Percentiles rank a stretch among this genome's conserved stretches.
These are phyloP conservation scores for Cyrtonyx montezumae DNA, from an alignment of 2,113 vertebrate genomes.

Conservation along the genomic window DNA sequence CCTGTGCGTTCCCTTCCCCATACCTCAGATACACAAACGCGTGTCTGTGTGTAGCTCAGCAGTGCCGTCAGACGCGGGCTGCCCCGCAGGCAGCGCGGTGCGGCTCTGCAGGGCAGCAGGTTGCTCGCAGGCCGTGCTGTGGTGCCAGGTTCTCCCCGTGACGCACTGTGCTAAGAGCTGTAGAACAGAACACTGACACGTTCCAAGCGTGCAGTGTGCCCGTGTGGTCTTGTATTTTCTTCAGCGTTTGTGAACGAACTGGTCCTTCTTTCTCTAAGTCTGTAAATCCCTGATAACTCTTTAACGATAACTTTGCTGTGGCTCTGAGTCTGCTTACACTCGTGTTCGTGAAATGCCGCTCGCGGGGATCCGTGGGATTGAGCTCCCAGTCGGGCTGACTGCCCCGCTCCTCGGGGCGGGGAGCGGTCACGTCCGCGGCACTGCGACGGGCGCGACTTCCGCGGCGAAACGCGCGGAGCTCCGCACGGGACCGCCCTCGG, in stretches of 20 bases:
- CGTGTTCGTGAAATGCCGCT: neutral
- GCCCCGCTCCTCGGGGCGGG: too few species aligned
- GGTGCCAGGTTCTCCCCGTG: too few species aligned
- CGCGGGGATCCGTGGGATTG: too few species aligned
- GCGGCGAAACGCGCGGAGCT: too few species aligned
- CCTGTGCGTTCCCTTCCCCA: rapidly evolving
- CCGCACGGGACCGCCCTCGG: too few species aligned
- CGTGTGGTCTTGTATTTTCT: neutral
- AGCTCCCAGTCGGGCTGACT: too few species aligned
- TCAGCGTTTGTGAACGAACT: neutral
- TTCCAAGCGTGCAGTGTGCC: neutral
- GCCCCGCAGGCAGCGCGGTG: neutral
- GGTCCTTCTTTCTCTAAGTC: neutral
- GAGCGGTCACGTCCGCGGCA: too few species aligned
- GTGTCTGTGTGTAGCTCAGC: neutral
- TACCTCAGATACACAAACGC: neutral
- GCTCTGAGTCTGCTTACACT: neutral
- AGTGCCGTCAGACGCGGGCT: rapidly evolving
- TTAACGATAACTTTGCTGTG: neutral
- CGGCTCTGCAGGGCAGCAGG: neutral
- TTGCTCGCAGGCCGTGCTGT: too few species aligned
- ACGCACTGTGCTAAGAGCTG: too few species aligned
- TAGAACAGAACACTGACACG: too few species aligned
- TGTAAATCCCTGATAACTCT: neutral
- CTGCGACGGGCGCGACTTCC: too few species aligned